Conservation (phyloP, 2,888 invertebrate genomes). For the Notocelia uddmanniana region DNA sequence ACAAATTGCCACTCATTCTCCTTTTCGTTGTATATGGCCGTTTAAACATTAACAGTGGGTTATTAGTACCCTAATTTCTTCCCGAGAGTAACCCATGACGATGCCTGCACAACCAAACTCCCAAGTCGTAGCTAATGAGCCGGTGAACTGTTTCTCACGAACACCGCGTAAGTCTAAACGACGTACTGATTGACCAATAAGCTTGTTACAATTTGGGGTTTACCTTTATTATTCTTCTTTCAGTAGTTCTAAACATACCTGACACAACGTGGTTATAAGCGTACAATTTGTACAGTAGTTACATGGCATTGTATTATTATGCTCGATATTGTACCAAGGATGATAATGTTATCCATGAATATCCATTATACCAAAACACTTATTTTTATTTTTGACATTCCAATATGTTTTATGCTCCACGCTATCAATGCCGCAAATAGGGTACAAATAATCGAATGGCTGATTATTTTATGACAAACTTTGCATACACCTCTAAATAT, state of each 20-base stretch:
- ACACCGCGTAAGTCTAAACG: conserved; percentile 52
- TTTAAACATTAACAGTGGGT: conserved; percentile 67
- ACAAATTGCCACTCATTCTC: conserved; percentile 12
- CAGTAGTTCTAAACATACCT: background rate
- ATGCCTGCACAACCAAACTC: conserved; percentile 61
- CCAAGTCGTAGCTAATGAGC: conserved; percentile 71
- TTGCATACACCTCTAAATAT: too few relatives aligned
- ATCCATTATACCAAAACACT: too few relatives aligned
- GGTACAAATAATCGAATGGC: too few relatives aligned
- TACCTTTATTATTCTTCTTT: conserved; percentile 14
- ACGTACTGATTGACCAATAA: conserved; percentile 39
- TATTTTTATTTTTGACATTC: too few relatives aligned
- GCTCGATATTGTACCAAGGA: background rate
- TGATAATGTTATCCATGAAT: too few relatives aligned
- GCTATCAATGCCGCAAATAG: too few relatives aligned
- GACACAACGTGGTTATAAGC: too few relatives aligned
- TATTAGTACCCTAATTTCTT: conserved; percentile 65
- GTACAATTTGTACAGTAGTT: too few relatives aligned
- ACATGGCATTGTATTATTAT: background rate
- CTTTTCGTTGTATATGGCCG: conserved; percentile 52
- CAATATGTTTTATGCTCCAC: too few relatives aligned
- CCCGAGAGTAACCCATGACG: conserved; percentile 62
- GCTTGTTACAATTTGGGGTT: conserved; percentile 37
- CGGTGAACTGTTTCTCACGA: conserved; percentile 63
- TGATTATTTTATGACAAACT: too few relatives aligned